Conservation (phyloP, 2,113 vertebrate genomes). For the Burhinus oedicnemus region DNA sequence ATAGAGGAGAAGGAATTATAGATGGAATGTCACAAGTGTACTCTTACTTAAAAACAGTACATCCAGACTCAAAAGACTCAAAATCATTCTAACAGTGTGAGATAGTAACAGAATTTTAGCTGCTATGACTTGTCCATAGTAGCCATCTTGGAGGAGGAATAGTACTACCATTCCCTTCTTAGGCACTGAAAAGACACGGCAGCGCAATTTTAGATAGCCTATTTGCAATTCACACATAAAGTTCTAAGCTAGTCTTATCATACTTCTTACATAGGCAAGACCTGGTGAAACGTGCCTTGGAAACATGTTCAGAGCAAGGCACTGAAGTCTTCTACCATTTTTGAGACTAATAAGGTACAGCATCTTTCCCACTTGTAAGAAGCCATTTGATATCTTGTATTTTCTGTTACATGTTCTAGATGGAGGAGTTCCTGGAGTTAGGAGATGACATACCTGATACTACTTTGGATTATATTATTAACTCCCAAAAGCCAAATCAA, state of each 20-base stretch:
- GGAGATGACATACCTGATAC: constrained; percentile 77
- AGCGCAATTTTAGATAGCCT: not conserved
- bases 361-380: not conserved
- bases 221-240: not conserved
- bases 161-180: not conserved
- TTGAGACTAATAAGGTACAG: not conserved
- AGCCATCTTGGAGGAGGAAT: not conserved
- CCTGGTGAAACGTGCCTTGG: not conserved
- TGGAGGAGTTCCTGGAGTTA: constrained; percentile 86
- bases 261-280: not conserved
- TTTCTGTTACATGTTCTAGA: constrained; percentile 66
- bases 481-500: constrained; percentile 82
- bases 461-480: constrained; percentile 78
- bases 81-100: not conserved
- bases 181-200: not conserved
- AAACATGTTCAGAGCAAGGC: not conserved
- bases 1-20: not conserved
- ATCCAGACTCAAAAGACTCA: not conserved
- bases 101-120: not conserved
- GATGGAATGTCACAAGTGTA: not conserved
- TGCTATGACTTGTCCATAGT: not conserved
- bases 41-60: not conserved
- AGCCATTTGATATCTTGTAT: not conserved
- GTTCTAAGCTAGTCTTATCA: not conserved
- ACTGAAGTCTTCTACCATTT: not conserved